Conservation (phyloP, 2,888 invertebrate genomes). For the Salpingus planirostris region DNA sequence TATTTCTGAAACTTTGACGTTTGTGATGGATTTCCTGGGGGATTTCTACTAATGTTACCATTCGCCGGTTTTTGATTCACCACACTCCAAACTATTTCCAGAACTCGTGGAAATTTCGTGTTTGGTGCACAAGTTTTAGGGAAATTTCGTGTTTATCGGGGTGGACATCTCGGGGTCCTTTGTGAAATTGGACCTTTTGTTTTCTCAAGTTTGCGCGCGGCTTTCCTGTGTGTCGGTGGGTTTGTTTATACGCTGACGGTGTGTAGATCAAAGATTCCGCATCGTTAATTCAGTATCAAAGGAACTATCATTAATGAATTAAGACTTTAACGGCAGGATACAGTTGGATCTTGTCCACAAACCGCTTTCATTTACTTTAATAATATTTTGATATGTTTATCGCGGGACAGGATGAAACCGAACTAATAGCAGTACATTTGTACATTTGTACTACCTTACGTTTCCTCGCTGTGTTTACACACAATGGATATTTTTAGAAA, state of each 20-base stretch:
- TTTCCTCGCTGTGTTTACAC: neutral
- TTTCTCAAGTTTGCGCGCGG: conserved; percentile 37
- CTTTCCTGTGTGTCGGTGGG: conserved; percentile 30
- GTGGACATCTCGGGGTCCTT: conserved; percentile 16
- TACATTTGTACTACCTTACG: neutral
- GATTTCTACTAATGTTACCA: conserved; percentile 18
- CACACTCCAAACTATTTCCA: too few species aligned
- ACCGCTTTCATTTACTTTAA: conserved; percentile 34
- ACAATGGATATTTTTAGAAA: neutral
- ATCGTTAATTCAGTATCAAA: conserved; percentile 42
- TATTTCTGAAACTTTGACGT: conserved; percentile 28
- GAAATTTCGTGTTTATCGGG: conserved; percentile 9
- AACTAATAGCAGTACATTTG: conserved; percentile 9
- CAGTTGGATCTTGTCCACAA: conserved; percentile 39
- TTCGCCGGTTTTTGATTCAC: too few species aligned
- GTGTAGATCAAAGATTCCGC: conserved; percentile 38
- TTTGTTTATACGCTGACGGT: conserved; percentile 37
- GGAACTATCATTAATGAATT: conserved; percentile 42
- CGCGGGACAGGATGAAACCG: conserved; percentile 11
- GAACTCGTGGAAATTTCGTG: too few species aligned
- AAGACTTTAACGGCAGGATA: conserved; percentile 40
- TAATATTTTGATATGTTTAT: conserved; percentile 40
- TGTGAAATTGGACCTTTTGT: conserved; percentile 38
- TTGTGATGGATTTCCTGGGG: conserved; percentile 28
- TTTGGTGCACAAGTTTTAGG: conserved; percentile 1